Base-by-base conservation (phyloP, 2,113 vertebrate genomes). In the Athene cunicularia region DNA sequence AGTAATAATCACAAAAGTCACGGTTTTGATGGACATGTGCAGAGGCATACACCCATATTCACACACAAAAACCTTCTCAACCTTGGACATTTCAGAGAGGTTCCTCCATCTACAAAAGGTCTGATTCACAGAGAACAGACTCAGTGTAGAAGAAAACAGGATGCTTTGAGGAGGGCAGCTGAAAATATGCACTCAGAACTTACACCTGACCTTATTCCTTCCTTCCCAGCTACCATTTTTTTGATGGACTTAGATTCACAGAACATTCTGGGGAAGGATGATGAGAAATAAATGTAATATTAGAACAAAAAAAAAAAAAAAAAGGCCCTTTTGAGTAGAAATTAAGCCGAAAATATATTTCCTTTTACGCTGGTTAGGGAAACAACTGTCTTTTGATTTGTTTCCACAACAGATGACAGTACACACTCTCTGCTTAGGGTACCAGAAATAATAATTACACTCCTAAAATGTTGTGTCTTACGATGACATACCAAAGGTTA, bases 401-500 rank as follows among this genome's bases (percentile, higher is more conserved):
- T 64, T 88, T 77, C 64, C 60, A n/a, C 95, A 94, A 60, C 30
- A 87, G 73, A 33, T 53, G 39, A 85, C 56, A 64, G 68, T 43
- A 89, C 73, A 64, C 53, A 22, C 37, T 86, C 80, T 56, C 86
- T 60, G 56, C 70, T 87, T 63, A 79, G 39, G 52, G 56, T 85
- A 95, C 64, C 66, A 74, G 35, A 93, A 94, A 93, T 52, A 91
- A 81, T 62, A 37, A 84, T 56, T 72, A 96, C 68, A 56, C 70
- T 72, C 35, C 64, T 53, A 79, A 91, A 89, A 55, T 1, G 1
- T 15, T 27, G 23, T 18, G 71, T 30, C 37, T 74, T 64, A 88
- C 0, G 0, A 19, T 60, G 89, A 83, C 1, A 4, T 24, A 94
- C 33, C 60, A 49, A 72, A 92, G 63, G 64, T 71, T 67, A 62